phyloP scores from a whole-genome alignment of 2,113 vertebrate genomes.

The Colistium nudipinnis region DNA sequence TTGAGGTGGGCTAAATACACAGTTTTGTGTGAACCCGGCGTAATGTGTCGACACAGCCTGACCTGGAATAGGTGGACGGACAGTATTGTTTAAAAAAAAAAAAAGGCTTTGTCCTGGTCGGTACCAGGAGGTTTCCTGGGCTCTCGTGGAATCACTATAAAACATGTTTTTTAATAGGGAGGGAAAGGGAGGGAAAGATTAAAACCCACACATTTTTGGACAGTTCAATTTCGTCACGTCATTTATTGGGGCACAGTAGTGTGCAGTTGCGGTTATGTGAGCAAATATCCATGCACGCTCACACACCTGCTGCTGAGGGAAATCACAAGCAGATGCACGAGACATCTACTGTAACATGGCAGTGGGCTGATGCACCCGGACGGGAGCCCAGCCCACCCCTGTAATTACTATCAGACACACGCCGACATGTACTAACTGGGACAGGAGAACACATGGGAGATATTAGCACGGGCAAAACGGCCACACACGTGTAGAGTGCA shows the following conservation, averaged over 20 bases:
- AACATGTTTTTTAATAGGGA: too few species aligned
- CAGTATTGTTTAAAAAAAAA: not conserved
- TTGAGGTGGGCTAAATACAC: conserved; percentile 50
- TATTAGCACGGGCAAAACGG: conserved; percentile 57
- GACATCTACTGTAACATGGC: conserved; percentile 39
- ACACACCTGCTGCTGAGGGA: conserved; percentile 67
- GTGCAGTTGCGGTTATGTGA: conserved; percentile 34
- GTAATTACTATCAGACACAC: conserved; percentile 70
- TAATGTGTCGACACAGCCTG: conserved; percentile 13
- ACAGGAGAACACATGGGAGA: conserved; percentile 59
- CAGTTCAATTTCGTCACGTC: conserved; percentile 18
- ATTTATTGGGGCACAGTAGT: conserved; percentile 26
- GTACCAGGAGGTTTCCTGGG: conserved; percentile 34
- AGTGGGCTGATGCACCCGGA: conserved; percentile 63
- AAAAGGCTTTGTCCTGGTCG: not conserved
- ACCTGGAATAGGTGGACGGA: conserved; percentile 25
- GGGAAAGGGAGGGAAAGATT: too few species aligned
- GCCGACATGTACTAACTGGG: conserved; percentile 37
- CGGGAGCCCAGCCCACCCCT: conserved; percentile 57
- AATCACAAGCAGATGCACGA: conserved; percentile 70
- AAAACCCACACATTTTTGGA: conserved; percentile 7
- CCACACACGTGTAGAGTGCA: conserved; percentile 43
- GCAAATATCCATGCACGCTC: conserved; percentile 34
- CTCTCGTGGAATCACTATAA: conserved; percentile 24
- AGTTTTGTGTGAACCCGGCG: conserved; percentile 36